Evolutionary conservation across 1,140 invertebrate genomes (phyloP), one percentile per base, ranked within the genome.

Genomic region (Macrosteles quadrilineatus): DNA sequence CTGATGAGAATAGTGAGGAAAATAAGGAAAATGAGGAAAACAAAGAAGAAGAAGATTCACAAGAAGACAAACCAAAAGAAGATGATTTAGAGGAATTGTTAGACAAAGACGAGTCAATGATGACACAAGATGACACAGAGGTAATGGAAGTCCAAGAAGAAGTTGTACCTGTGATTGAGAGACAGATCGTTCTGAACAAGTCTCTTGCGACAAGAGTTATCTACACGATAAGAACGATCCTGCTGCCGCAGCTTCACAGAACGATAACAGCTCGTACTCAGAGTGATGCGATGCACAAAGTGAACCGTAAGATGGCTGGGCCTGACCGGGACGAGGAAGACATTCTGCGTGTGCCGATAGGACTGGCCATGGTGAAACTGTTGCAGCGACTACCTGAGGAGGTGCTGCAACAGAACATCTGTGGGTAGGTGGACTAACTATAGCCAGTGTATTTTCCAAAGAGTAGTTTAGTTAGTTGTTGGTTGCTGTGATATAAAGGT

Each of bases 301-400:
- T 65, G 64, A 86, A 93, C 77, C 86, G 88, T 30, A 89, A 88
- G 55, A 84, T 83, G 1, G 82, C 83, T 0, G 84, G 86, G 27
- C 71, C 81, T 9, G 87, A 88, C 30, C 83, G 85, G n/a, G 90
- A 92, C 74, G 94, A 98, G 75, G 91, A 96, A 73, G 95, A 98
- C 77, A 89, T 98, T 73, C 81, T 94, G 68, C 84, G 94, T 68
- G 91, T 98, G 12, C 96, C 97, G 0, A 89, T 99, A 73, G 95
- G 95, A 0, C 80, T 98, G 43, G 95, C 97, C 0, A 85, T 97
- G 73, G 92, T 98, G 0, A 98, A 98, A 78, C 77, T 99, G 23
- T 78, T 99, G 12, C 93, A 98, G 76, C 90, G 91, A 74, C 82
- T 99, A 40, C 96, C 97, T 0, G 81, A 86, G 72, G 80, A 86